Evolutionary conservation across 1,140 invertebrate genomes (phyloP), one percentile per base, ranked within the genome.

Genomic region (Metaphire vulgaris): DNA sequence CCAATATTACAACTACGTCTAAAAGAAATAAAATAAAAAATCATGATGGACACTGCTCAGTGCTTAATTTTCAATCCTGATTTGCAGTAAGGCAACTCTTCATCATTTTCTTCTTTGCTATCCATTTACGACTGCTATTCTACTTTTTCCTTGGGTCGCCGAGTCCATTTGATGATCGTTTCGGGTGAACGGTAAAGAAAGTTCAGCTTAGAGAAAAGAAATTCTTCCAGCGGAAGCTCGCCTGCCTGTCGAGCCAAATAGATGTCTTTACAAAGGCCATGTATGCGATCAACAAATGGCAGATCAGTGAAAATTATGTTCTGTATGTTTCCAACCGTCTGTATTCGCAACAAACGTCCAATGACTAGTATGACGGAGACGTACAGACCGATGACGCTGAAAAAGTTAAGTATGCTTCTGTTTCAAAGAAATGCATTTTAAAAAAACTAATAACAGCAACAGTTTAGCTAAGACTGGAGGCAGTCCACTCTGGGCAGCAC

Each of bases 101-200:
- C 66, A 67, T 66, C 65, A n/a, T 30, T 30, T 12, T 12, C 30
- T 31, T 30, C 26, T 70, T 21, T 15, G 15, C 15, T 34, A 33
- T 21, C 26, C 68, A 69, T 6, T 26, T 69, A 26, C 6, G n/a
- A 6, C 26, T 69, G 6, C 71, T 73, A 74, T 29, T 74, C 56
- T 1, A n/a, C 41, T n/a, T 76, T 76, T 6, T 74, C 70, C 41
- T 69, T 66, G 12, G 74, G 74, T n/a, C 74, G 31, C 33, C 74
- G 76, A 26, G 93, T 96, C 92, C 93, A 99, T 88, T 96, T 96
- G 80, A 99, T 98, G 81, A 99, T 89, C 30, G 96, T 99, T 84
- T 98, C 96, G 0, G 97, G 95, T 30, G 96, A 99, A 74, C 97
- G 90, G 87, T 98, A 99, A 71, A 99, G 89, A 92, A 99, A 99